phyloP scores from a whole-genome alignment of 2,888 invertebrate genomes.

The Andrena bucephala region DNA sequence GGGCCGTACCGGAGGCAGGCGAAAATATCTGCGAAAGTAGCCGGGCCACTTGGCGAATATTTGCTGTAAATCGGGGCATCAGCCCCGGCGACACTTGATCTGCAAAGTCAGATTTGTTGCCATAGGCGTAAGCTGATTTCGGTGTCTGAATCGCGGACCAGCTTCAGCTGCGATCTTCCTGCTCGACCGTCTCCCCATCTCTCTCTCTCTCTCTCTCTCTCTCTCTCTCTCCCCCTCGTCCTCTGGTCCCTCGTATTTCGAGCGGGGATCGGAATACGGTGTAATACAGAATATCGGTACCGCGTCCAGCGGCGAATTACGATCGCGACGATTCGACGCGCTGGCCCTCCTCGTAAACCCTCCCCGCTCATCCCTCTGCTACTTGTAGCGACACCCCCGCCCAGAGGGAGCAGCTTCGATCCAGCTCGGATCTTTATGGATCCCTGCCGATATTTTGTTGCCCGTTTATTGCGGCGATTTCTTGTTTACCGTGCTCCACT shows the following conservation, averaged over 20 bases:
- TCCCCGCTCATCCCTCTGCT: slow-evolving; percentile 7
- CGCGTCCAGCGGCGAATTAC: slow-evolving; percentile 63
- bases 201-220: background rate
- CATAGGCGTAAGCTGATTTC: slow-evolving; percentile 71
- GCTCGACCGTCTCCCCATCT: background rate
- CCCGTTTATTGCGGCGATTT: slow-evolving; percentile 39
- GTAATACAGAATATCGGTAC: slow-evolving; percentile 30
- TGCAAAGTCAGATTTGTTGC: slow-evolving; percentile 69
- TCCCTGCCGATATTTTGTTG: slow-evolving; percentile 31
- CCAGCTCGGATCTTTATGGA: slow-evolving; percentile 36
- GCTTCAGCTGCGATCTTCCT: background rate
- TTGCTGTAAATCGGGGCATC: slow-evolving; percentile 57
- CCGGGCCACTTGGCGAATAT: slow-evolving; percentile 29
- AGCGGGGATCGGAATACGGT: slow-evolving; percentile 57
- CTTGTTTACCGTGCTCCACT: slow-evolving; percentile 1
- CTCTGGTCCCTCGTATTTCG: slow-evolving; percentile 51
- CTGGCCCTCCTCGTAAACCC: slow-evolving; percentile 53
- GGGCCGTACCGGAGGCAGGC: background rate
- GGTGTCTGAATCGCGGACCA: slow-evolving; percentile 34
- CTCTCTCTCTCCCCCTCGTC: slow-evolving; percentile 4
- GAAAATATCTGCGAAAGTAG: slow-evolving; percentile 23
- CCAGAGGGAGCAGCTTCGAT: slow-evolving; percentile 22
- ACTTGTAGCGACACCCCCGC: slow-evolving; percentile 9
- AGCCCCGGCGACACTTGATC: slow-evolving; percentile 31
- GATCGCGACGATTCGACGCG: slow-evolving; percentile 50